phyloP scores from a whole-genome alignment of 2,888 invertebrate genomes.

The Chydorus sphaericus region DNA sequence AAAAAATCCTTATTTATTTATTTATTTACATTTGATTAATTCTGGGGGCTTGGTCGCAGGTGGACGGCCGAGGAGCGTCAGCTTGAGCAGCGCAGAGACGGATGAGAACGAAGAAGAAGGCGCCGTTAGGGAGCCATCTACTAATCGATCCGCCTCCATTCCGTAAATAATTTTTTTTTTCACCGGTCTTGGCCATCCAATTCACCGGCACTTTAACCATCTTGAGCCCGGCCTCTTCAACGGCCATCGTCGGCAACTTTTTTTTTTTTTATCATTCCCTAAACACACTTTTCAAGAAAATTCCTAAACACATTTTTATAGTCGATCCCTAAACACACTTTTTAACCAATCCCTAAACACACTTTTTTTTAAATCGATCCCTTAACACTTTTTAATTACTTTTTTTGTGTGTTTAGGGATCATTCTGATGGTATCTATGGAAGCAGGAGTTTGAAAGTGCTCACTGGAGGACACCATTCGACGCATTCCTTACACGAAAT shows the following conservation, averaged over 20 bases:
- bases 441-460: slow-evolving; percentile 78
- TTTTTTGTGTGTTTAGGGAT: too few species aligned
- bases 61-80: slow-evolving; percentile 36
- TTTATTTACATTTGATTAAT: too few species aligned
- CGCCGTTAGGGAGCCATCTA: background rate
- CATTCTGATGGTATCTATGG: slow-evolving; percentile 38
- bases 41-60: background rate
- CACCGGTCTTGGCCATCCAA: background rate
- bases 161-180: background rate
- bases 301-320: too few species aligned
- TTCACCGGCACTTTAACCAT: background rate
- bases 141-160: background rate
- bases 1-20: too few species aligned
- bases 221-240: background rate
- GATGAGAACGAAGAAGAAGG: slow-evolving; percentile 55
- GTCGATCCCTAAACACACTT: too few species aligned
- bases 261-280: background rate
- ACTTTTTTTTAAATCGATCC: too few species aligned
- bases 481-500: slow-evolving; percentile 80
- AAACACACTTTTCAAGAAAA: too few species aligned
- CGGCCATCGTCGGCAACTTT: background rate
- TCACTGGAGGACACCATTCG: slow-evolving; percentile 41
- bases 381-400: too few species aligned
- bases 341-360: too few species aligned
- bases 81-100: slow-evolving; percentile 67